Evolutionary conservation across 1,140 invertebrate genomes (phyloP).

Genomic region (Lamellibrachia luymesi): DNA sequence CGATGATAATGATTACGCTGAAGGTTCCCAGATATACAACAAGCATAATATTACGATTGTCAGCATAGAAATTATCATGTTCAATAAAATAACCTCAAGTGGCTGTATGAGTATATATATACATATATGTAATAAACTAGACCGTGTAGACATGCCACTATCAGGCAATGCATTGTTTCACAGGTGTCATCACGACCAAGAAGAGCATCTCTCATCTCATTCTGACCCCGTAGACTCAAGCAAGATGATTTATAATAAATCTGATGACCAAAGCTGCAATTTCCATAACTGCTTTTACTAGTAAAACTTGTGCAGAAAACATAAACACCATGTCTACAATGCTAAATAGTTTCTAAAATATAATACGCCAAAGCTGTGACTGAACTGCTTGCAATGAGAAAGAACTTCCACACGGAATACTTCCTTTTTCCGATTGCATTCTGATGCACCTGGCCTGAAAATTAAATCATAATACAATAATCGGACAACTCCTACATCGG

Average conservation of each 20-base stretch:
- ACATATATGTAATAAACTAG: background rate
- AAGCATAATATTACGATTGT: background rate
- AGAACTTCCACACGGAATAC: background rate
- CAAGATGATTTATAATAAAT: background rate
- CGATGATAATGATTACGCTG: background rate
- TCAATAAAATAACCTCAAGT: background rate
- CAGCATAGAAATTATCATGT: background rate
- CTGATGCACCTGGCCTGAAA: background rate
- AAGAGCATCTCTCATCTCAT: background rate
- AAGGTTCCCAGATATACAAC: background rate
- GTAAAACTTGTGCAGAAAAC: background rate
- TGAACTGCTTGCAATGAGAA: background rate
- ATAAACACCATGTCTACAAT: background rate
- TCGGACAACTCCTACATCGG: background rate
- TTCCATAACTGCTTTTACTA: background rate
- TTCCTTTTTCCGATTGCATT: background rate
- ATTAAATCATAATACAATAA: background rate
- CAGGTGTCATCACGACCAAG: background rate
- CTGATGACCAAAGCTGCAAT: background rate
- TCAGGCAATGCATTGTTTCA: background rate
- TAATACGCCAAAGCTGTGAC: background rate
- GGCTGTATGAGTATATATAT: background rate
- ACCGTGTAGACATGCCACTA: background rate
- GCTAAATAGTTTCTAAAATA: constrained; percentile 1
- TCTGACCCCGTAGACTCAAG: background rate